These are phyloP conservation scores for Numenius phaeopus DNA, from an alignment of 2,797 vertebrate species.

Conservation along the genomic window DNA sequence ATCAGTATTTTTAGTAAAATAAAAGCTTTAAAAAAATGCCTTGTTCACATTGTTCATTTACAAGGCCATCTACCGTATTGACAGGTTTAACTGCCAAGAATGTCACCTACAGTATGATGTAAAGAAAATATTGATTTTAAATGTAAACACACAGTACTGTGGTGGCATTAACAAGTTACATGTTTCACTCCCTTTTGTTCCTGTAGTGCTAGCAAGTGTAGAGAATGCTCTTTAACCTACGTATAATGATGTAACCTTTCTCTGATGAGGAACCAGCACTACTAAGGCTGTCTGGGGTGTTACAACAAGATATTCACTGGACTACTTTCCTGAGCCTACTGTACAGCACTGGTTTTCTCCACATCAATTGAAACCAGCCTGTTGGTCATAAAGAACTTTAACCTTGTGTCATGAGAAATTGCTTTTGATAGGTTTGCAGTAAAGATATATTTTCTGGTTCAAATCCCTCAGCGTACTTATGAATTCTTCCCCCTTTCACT, in stretches of 20 bases:
- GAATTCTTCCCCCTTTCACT: background rate
- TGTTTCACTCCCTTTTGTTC: background rate
- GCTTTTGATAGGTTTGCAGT: background rate
- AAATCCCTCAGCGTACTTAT: background rate
- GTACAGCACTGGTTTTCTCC: background rate
- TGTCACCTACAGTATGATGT: background rate
- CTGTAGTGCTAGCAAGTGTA: background rate
- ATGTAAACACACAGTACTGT: background rate
- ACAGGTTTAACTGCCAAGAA: background rate
- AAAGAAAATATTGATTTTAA: constrained; percentile 32
- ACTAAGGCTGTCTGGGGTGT: background rate
- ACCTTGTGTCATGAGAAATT: background rate
- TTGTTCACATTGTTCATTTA: background rate
- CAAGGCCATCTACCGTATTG: background rate
- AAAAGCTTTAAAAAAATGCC: background rate
- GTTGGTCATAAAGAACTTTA: background rate
- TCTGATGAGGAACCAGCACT: background rate
- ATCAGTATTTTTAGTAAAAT: background rate
- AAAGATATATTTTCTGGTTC: background rate
- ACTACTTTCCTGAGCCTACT: background rate
- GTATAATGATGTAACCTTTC: background rate
- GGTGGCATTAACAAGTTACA: background rate
- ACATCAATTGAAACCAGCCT: background rate
- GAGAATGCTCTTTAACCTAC: background rate
- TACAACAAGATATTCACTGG: background rate